Evolutionary conservation across 2,888 invertebrate genomes (phyloP).

Genomic region (Pilophorus perplexus): DNA sequence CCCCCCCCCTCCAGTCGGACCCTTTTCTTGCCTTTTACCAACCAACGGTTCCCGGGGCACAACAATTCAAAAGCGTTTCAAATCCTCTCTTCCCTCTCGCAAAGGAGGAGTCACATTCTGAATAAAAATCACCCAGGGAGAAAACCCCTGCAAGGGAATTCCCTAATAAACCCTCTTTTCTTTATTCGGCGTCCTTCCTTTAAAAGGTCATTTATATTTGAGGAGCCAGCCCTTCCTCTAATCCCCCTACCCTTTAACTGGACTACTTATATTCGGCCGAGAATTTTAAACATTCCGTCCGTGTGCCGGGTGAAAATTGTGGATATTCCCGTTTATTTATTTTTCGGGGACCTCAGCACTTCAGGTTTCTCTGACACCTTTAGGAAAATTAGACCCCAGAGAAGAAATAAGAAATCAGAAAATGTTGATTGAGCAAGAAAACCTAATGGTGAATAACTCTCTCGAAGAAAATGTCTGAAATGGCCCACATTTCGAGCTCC

Average conservation of each 20-base stretch:
- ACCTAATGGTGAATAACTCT: too few relatives aligned
- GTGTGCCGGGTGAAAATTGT: slow-evolving; percentile 20
- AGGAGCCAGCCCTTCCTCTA: slow-evolving; percentile 38
- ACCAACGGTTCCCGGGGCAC: slow-evolving; percentile 25
- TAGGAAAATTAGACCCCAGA: not conserved
- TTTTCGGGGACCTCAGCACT: not conserved
- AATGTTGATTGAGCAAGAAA: too few relatives aligned
- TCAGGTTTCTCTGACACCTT: not conserved
- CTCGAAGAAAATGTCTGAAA: too few relatives aligned
- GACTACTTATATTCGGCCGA: slow-evolving; percentile 35
- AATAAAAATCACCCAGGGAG: slow-evolving; percentile 42
- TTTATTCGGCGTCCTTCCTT: slow-evolving; percentile 41
- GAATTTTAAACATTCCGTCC: slow-evolving; percentile 36
- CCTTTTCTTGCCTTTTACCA: not conserved
- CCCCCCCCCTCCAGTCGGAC: not conserved
- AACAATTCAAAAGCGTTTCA: slow-evolving; percentile 43
- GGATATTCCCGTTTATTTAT: slow-evolving; percentile 8
- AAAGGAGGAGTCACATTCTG: slow-evolving; percentile 37
- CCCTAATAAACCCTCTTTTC: slow-evolving; percentile 42
- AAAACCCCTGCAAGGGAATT: slow-evolving; percentile 42
- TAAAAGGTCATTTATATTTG: slow-evolving; percentile 45
- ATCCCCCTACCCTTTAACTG: slow-evolving; percentile 31
- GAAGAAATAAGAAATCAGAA: not conserved
- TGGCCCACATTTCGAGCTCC: too few relatives aligned
- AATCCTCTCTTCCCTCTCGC: slow-evolving; percentile 23